Evolutionary conservation across 2,797 vertebrate genomes (phyloP), one percentile per base, ranked within the genome.

Genomic region (Sebastes itinus): DNA sequence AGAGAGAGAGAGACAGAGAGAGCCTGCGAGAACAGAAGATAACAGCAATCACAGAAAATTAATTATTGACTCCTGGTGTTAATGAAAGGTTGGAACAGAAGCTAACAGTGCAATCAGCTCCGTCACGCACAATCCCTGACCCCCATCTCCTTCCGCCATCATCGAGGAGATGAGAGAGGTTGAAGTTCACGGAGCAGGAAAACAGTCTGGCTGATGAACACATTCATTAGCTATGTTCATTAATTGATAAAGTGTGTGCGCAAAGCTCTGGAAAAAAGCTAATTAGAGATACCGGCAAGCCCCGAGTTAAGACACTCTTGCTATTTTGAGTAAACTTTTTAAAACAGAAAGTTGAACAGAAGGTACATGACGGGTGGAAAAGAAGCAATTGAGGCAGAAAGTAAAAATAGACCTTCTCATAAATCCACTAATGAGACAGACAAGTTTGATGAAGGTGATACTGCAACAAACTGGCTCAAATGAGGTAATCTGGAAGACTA

Each of bases 1-100:
- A 56, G 20, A 25, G 42, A 58, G 67, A 20, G 3, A 84, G 56
- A 61, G 54, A 58, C 30, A 68, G 60, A 70, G 27, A 73, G 28
- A 30, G 66, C 56, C 72, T 84, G 75, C 78, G 79, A 87, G 76
- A 88, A 84, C 42, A 82, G 58, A 82, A 87, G 92, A 95, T 92
- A 92, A 93, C 85, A 84, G 88, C 89, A 94, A 94, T 93, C 90
- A 92, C 80, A 87, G 84, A 88, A 85, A 92, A 93, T 94, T 84
- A 92, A 95, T 91, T 88, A 92, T 88, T 91, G 92, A 90, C 84
- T 89, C 81, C 80, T 85, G 87, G 89, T 94, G 90, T 92, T 94
- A 94, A 95, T 94, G 87, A 92, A 83, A 88, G 92, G 89, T 92
- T 93, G 88, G 83, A 79, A 89, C 75, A 89, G 77, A 91, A 91